phyloP scores from a whole-genome alignment of 2,113 vertebrate species.

The Mormoops blainvillei region DNA sequence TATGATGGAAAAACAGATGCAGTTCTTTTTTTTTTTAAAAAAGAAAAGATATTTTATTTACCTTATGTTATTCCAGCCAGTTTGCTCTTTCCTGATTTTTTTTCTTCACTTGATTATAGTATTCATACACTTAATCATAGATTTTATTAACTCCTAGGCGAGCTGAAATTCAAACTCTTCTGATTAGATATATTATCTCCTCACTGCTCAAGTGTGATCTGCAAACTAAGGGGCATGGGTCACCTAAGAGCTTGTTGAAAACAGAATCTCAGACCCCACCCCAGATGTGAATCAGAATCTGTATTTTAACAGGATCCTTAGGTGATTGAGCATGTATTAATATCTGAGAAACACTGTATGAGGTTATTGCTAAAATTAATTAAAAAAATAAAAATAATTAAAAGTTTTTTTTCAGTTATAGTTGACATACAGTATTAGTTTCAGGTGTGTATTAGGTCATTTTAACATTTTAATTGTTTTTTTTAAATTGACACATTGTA shows the following conservation, averaged over 20 bases:
- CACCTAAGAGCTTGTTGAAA: neutral
- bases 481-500: neutral
- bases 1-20: neutral
- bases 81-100: neutral
- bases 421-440: neutral
- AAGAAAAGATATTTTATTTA: neutral
- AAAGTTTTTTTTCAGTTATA: neutral
- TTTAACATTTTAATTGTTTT: conserved; percentile 26
- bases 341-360: neutral
- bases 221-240: neutral
- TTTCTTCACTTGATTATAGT: neutral
- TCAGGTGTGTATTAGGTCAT: neutral
- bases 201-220: neutral
- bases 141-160: neutral
- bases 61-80: neutral
- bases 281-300: neutral
- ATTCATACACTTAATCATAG: neutral
- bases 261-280: neutral
- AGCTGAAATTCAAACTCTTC: conserved; percentile 13
- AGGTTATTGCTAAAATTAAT: neutral
- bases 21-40: neutral
- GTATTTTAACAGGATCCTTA: neutral
- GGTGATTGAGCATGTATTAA: neutral
- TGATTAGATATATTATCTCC: neutral
- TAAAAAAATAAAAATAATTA: neutral